Base-by-base conservation (phyloP, 2,113 vertebrate species). In the Tyto alba region DNA sequence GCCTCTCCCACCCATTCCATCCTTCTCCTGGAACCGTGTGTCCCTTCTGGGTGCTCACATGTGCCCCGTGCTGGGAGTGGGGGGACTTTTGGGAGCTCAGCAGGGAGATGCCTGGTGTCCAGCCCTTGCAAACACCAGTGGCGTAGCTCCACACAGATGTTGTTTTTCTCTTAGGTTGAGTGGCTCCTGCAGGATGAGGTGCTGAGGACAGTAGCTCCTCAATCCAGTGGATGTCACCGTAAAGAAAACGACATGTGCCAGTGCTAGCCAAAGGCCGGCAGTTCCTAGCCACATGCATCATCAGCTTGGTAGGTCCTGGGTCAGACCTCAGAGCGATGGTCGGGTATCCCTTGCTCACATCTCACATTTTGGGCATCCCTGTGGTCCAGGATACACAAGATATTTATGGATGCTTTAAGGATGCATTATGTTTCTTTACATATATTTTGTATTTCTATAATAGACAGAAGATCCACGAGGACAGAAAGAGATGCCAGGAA, bases 61-160 rank as follows among this genome's bases (percentile, higher is more conserved):
- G 13, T 52, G 77, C 45, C 53, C 45, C 2, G 1, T 53, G 36
- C 8, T 53, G 62, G 47, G 16, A 60, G 34, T 1, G 0, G 50
- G 64, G 45, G 52, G 30, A 50, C 27, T 10, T 38, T 11, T 23
- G 36, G 38, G 41, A 32, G 52, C 43, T 81, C 60, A 34, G 53
- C 38, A 43, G 68, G 47, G 77, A 40, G 23, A 2, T 4, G 41
- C 11, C 50, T 38, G 36, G 36, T 19, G 27, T 45, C 40, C 26
- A 57, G 43, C 34, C 75, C 53, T 40, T 12, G 48, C 30, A 34
- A 45, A 43, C 20, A 3, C 30, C 27, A n/a, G 40, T 13, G 8
- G 21, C 1, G 1, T 53, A 32, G 26, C 50, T 60, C 52, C 30
- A 8, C 8, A 36, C 0, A 0, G 59, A 56, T 25, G 4, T 13